These are phyloP conservation scores for Telmatherina bonti DNA, from an alignment of 2,797 vertebrate genomes.

Conservation along the genomic window DNA sequence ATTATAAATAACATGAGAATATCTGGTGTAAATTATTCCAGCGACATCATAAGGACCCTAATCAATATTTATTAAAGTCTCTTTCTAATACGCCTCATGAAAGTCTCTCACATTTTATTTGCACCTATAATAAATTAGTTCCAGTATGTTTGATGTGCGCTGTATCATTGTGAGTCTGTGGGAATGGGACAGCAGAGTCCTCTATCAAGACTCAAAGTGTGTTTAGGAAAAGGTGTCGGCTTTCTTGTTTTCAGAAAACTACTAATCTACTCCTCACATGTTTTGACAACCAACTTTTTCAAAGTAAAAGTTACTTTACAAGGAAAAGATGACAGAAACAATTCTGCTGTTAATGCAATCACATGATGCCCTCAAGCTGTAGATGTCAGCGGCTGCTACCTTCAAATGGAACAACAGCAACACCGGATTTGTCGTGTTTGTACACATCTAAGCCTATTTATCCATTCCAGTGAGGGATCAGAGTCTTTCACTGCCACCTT, in stretches of 20 bases:
- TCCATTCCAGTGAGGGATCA: slow-evolving; percentile 46
- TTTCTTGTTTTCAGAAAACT: slow-evolving; percentile 3
- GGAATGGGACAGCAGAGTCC: slow-evolving; percentile 7
- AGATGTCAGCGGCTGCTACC: slow-evolving; percentile 43
- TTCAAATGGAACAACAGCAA: slow-evolving; percentile 48
- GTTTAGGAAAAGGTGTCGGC: neutral
- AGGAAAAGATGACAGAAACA: slow-evolving; percentile 19
- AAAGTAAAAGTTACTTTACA: slow-evolving; percentile 1
- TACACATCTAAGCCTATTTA: slow-evolving; percentile 64
- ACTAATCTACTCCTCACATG: neutral
- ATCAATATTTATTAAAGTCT: slow-evolving; percentile 40
- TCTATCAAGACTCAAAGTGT: neutral
- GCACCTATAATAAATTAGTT: neutral
- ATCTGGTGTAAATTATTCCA: slow-evolving; percentile 38
- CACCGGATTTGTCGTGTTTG: slow-evolving; percentile 55
- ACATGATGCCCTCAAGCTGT: slow-evolving; percentile 31
- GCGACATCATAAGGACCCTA: slow-evolving; percentile 4
- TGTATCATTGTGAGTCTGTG: slow-evolving; percentile 7
- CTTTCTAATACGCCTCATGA: slow-evolving; percentile 1
- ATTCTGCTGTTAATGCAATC: slow-evolving; percentile 15
- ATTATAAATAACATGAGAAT: slow-evolving; percentile 35
- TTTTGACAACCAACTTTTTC: neutral
- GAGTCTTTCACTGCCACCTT: slow-evolving; percentile 35
- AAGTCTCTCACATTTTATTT: slow-evolving; percentile 12
- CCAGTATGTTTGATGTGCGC: neutral